These are phyloP conservation scores for Drosophila nannoptera DNA, from an alignment of 1,140 invertebrate species.

Conservation along the genomic window DNA sequence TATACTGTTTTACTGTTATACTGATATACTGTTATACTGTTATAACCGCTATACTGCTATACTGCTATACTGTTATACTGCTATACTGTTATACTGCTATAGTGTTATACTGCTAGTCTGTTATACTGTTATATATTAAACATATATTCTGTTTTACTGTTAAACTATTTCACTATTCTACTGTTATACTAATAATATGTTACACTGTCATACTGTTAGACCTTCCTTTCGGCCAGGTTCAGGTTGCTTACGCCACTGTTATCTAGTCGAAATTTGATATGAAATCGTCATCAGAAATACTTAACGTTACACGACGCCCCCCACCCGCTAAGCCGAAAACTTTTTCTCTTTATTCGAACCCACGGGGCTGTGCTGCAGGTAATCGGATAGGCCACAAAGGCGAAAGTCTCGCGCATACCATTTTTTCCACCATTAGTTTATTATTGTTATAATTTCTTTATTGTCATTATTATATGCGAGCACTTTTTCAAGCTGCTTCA, in stretches of 20 bases:
- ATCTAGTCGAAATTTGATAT: slow-evolving; percentile 37
- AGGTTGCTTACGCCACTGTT: slow-evolving; percentile 7
- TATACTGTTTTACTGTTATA: not conserved
- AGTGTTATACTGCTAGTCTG: not conserved
- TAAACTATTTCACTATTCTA: not conserved
- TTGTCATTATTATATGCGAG: slow-evolving; percentile 62
- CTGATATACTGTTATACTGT: not conserved
- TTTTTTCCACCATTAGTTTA: slow-evolving; percentile 60
- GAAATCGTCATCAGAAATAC: slow-evolving; percentile 20
- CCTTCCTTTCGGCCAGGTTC: no score
- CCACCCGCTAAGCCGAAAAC: not conserved
- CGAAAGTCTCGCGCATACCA: slow-evolving; percentile 57
- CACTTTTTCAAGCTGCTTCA: slow-evolving; percentile 44
- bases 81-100: not conserved
- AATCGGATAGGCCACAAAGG: slow-evolving; percentile 68
- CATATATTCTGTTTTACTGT: not conserved
- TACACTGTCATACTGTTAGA: no score
- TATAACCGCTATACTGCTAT: not conserved
- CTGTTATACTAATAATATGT: no score
- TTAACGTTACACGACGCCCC: slow-evolving; percentile 4
- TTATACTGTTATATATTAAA: not conserved
- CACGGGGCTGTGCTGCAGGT: slow-evolving; percentile 41
- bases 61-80: not conserved
- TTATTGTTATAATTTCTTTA: slow-evolving; percentile 76
- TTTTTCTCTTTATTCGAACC: slow-evolving; percentile 13